Evolutionary conservation across 2,113 vertebrate species (phyloP).

Genomic region (Pelusios castaneus): DNA sequence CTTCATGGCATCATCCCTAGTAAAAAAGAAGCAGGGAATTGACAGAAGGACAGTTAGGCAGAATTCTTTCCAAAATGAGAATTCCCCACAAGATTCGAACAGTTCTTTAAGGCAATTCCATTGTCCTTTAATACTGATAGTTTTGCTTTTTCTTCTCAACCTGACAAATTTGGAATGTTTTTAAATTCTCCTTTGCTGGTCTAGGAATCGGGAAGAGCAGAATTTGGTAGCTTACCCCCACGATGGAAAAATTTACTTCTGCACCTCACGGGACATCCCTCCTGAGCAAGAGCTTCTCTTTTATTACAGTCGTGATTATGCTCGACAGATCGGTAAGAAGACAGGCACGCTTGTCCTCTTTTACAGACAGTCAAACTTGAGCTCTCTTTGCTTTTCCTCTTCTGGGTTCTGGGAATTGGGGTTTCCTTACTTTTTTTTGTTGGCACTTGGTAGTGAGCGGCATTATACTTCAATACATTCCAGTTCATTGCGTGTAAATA

Average conservation of each 20-base stretch:
- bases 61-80: not conserved
- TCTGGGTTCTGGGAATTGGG: not conserved
- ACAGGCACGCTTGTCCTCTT: not conserved
- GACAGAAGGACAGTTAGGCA: not conserved
- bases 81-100: not conserved
- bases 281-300: slow-evolving; percentile 93
- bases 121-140: not conserved
- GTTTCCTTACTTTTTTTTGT: not conserved
- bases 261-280: slow-evolving; percentile 91
- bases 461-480: not conserved
- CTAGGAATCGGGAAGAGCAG: slow-evolving; percentile 92
- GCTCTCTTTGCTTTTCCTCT: too few species aligned
- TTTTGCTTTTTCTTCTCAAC: not conserved
- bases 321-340: slow-evolving; percentile 89
- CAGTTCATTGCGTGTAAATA: not conserved
- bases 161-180: not conserved
- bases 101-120: not conserved
- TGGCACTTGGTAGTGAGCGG: fast-evolving
- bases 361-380: not conserved
- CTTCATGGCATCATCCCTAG: not conserved
- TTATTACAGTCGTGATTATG: slow-evolving; percentile 95
- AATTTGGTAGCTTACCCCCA: slow-evolving; percentile 96
- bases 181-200: not conserved
- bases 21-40: not conserved
- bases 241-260: slow-evolving; percentile 96